Base-by-base conservation (phyloP, 2,113 vertebrate genomes). In the Dasypus novemcinctus region DNA sequence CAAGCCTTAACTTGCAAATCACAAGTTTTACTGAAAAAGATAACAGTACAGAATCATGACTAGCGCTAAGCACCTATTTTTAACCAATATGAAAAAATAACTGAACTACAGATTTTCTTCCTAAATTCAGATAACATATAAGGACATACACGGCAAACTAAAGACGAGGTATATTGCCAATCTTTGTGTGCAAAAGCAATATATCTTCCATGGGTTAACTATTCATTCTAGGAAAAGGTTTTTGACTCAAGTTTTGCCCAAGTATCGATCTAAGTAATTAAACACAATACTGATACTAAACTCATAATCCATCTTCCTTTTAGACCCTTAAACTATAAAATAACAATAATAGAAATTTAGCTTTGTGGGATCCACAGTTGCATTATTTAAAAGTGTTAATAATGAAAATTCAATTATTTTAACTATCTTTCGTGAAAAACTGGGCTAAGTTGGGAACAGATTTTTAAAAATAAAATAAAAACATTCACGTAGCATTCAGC, bases 251-350 rank as follows among this genome's bases (percentile, higher is more conserved):
- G 54, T 68, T 93, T 83, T 93, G 64, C 14, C 20, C 63, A 79
- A 94, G 79, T 61, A 96, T 87, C 10, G 29, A 81, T 81, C 21
- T n/a, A 95, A 86, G 18, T 85, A 87, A 92, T 88, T 85, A 85
- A 31, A 81, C 36, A 79, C 18, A 85, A 18, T 72, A 93, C 0
- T 18, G 38, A 81, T n/a, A 79, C 38, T 59, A 91, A 21, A 78
- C 4, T 80, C 66, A 27, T 25, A 36, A 57, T 21, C 29, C 31
- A 80, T 18, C 29, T 71, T 64, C 83, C 52, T 81, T 94, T 74
- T 49, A 8, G 59, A 64, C 8, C 54, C 80, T 91, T 92, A 85
- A 74, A 4, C 36, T 49, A 64, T 7, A 64, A 87, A 74, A 64
- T 46, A 61, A 63, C 33, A 81, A n/a, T 31, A 79, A 90, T 1